Conservation (phyloP, 2,797 vertebrate species). For the Cheirogaleus major region DNA sequence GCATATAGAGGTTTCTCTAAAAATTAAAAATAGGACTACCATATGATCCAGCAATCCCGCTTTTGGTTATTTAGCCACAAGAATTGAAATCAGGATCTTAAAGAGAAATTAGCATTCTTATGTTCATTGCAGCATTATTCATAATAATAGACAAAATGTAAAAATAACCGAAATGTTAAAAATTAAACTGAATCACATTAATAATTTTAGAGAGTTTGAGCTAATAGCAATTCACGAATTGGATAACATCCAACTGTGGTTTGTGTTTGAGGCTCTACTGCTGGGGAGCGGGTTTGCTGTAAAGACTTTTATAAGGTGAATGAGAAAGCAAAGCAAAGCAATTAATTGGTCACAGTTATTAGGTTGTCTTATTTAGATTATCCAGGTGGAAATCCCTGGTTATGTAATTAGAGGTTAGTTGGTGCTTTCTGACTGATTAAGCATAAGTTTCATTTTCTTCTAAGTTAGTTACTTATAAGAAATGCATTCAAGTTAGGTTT, state of each 20-base stretch:
- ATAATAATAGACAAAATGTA: neutral
- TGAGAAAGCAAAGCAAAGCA: neutral
- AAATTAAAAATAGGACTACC: neutral
- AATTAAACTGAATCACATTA: neutral
- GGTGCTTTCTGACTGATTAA: neutral
- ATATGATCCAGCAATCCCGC: neutral
- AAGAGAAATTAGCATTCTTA: neutral
- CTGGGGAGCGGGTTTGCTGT: neutral
- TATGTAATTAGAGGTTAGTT: neutral
- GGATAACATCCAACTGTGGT: neutral
- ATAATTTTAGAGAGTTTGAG: neutral
- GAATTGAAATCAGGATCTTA: neutral
- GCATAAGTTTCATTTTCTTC: neutral
- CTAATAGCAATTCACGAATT: neutral
- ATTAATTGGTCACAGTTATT: neutral
- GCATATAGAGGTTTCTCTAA: neutral
- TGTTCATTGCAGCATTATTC: neutral
- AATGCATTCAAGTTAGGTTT: neutral
- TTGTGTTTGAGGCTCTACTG: neutral
- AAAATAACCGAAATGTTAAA: neutral
- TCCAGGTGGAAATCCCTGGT: neutral
- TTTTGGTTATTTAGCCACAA: neutral
- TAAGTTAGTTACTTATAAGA: neutral
- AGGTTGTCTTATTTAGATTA: neutral
- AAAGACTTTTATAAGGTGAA: neutral